Percentiles rank a stretch among this genome's conserved stretches.
phyloP scores from a whole-genome alignment of 2,888 invertebrate genomes.

The Parthenolecanium corni region DNA sequence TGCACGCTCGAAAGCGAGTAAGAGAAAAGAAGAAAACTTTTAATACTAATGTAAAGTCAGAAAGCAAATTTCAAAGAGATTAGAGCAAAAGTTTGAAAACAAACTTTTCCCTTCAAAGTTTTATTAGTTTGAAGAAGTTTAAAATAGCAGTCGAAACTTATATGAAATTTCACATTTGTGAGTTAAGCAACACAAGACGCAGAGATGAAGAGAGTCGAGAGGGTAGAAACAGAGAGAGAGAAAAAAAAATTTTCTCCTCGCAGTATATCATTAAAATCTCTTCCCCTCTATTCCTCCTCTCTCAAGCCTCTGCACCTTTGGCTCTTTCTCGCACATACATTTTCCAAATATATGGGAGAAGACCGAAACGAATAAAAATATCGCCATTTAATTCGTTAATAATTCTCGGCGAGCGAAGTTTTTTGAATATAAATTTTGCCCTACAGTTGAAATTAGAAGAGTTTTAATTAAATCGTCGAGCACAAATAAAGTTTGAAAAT shows the following conservation, averaged over 20 bases:
- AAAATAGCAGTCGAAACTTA: conserved; percentile 20
- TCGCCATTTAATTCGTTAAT: conserved; percentile 14
- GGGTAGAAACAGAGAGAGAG: conserved; percentile 1
- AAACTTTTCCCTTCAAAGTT: conserved; percentile 18
- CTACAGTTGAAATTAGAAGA: neutral
- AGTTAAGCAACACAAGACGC: conserved; percentile 3
- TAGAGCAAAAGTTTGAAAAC: conserved; percentile 11
- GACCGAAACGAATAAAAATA: conserved; percentile 14
- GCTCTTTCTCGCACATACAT: no score
- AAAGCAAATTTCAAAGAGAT: conserved; percentile 24
- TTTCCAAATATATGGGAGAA: conserved; percentile 1
- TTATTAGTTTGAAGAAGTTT: conserved; percentile 24
- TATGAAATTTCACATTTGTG: conserved; percentile 15
- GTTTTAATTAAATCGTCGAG: conserved; percentile 3
- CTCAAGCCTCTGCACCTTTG: no score
- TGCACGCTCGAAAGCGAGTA: neutral
- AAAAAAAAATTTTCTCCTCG: neutral
- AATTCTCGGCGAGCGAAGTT: neutral
- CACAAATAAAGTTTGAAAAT: no score
- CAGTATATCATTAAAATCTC: neutral
- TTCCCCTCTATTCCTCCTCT: neutral
- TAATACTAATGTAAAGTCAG: conserved; percentile 19
- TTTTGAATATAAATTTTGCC: neutral
- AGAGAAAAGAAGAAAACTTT: conserved; percentile 12
- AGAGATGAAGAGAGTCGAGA: neutral